Base-by-base conservation (phyloP, 1,140 invertebrate species). In the Orius laevigatus region DNA sequence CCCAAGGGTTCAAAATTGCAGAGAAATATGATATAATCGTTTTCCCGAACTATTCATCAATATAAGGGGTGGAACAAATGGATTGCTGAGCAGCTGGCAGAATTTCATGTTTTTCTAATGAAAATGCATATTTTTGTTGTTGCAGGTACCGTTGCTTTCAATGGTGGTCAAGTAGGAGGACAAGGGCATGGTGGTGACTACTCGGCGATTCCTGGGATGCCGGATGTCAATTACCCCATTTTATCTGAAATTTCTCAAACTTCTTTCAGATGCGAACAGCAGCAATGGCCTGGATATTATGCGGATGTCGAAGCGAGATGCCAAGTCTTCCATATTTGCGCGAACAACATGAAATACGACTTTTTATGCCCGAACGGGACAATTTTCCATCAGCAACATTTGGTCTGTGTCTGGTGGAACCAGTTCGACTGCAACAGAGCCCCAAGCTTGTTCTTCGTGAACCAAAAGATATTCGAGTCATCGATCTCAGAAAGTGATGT, bases 401-500 rank as follows among this genome's bases (percentile, higher is more conserved):
- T 88, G 35, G 84, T 88, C 5, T 89, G 85, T 56, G 84, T 88
- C 5, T 89, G 84, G 84, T 89, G 85, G 84, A 81, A 86, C 64
- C 81, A 86, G 58, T 87, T 87, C 56, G 81, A 86, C 56, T 90
- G 84, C 58, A 75, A 70, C 50, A 73, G 74, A 4, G 81, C 82
- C 2, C 76, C 78, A 20, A 74, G 70, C 36, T 64, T 84, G 0
- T 86, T 73, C 56, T 72, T 70, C 14, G 65, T 83, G 20, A 87
- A 87, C 61, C 79, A 78, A 46, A 80, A 83, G 57, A 67, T 86
- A 8, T 86, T 84, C 55, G 81, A 84, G 58, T 80, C 82, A 55
- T 71, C 72, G 0, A 77, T 78, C 55, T 49, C 58, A 46, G 60
- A 54, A 45, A 55, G 53, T 25, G 25, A 25, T 25, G 8, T 25